A percentile compares a stretch with the other conserved stretches of the same genome.
Evolutionary conservation across 2,113 vertebrate species (phyloP).

Genomic region (Cololabis saira): DNA sequence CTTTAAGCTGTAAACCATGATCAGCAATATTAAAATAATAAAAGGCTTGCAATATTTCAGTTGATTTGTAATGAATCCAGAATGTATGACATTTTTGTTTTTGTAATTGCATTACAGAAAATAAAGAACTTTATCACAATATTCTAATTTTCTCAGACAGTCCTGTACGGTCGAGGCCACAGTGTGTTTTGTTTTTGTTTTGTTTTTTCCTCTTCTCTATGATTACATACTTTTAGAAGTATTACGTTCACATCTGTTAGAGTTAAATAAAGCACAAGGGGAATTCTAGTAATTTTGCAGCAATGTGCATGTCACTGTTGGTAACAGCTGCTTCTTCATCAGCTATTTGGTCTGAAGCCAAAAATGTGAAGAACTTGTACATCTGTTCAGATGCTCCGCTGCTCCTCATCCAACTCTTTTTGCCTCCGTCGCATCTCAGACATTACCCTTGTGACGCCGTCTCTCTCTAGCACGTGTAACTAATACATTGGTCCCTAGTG

Average conservation of each 20-base stretch:
- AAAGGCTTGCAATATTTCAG: no score
- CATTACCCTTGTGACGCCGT: conserved; percentile 1
- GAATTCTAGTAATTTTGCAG: conserved; percentile 39
- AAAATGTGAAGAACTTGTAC: conserved; percentile 45
- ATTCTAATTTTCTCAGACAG: no score
- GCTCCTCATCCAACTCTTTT: conserved; percentile 21
- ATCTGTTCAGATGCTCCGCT: conserved; percentile 26
- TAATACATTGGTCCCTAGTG: background rate
- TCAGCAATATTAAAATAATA: no score
- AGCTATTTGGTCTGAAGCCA: conserved; percentile 51
- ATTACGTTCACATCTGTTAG: conserved; percentile 11
- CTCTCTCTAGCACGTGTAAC: conserved; percentile 4
- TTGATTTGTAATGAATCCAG: no score
- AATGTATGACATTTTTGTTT: no score
- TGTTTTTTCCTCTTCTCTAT: background rate
- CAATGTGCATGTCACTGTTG: conserved; percentile 5
- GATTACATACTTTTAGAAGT: background rate
- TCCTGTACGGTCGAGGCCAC: background rate
- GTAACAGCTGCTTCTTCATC: conserved; percentile 50
- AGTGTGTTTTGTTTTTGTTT: background rate
- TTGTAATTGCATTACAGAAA: no score
- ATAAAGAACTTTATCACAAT: no score
- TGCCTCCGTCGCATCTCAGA: conserved; percentile 11
- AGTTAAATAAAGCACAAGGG: conserved; percentile 41
- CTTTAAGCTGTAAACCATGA: no score